phyloP scores from a whole-genome alignment of 1,140 invertebrate species.

The Mactra quadrangularis region DNA sequence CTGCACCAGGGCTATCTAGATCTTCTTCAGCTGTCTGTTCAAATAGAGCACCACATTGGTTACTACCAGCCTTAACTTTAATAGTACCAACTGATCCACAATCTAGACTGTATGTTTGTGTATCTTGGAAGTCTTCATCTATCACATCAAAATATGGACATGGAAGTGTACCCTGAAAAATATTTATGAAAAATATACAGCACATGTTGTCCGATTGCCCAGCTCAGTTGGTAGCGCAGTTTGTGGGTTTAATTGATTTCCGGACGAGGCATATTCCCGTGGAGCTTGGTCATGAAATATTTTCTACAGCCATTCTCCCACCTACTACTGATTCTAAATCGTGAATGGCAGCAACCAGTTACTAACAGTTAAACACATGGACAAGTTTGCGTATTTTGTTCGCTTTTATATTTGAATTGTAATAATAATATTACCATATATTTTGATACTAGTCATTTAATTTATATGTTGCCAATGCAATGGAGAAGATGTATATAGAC shows the following conservation, averaged over 20 bases:
- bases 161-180: neutral
- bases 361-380: neutral
- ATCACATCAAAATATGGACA: slow-evolving; percentile 44
- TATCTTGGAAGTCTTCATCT: slow-evolving; percentile 37
- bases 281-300: no score
- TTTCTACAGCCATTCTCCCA: no score
- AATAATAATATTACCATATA: no score
- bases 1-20: slow-evolving; percentile 33
- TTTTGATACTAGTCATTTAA: no score
- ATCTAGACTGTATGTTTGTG: neutral
- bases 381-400: neutral
- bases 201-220: neutral
- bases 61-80: neutral
- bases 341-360: no score
- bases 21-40: slow-evolving; percentile 41
- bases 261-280: neutral
- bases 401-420: neutral
- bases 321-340: no score
- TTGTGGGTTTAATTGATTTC: neutral
- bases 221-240: neutral
- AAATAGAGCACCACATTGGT: slow-evolving; percentile 13
- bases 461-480: no score
- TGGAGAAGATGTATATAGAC: no score
- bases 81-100: slow-evolving; percentile 20
- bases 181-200: neutral